phyloP scores from a whole-genome alignment of 2,797 vertebrate species.

The Poecilia picta region DNA sequence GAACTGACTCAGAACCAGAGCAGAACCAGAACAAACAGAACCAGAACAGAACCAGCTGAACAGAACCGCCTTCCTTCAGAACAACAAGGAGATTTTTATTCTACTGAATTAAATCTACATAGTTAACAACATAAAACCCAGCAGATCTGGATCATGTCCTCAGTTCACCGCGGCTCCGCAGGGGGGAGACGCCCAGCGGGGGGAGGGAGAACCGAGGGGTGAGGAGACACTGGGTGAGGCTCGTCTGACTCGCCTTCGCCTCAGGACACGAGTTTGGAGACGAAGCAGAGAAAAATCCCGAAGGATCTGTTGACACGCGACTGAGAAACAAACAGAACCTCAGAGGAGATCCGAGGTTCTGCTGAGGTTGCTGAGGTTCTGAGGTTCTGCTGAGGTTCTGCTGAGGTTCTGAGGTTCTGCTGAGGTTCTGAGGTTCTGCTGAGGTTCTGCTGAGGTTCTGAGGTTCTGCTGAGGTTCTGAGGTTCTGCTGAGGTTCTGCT shows the following conservation, averaged over 20 bases:
- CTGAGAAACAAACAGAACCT: neutral
- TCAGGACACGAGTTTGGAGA: neutral
- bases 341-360: neutral
- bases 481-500: neutral
- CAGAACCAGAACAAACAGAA: no score
- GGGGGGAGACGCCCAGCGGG: slow-evolving; percentile 4
- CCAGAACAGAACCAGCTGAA: neutral
- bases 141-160: neutral
- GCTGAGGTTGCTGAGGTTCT: neutral
- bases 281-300: neutral
- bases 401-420: no score
- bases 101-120: no score
- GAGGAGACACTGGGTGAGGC: neutral
- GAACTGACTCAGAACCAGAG: neutral
- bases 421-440: neutral
- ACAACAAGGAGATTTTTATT: no score
- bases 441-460: neutral
- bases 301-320: neutral
- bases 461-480: neutral
- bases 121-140: no score
- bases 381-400: neutral
- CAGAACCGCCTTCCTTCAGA: no score
- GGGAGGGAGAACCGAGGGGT: no score
- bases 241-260: neutral
- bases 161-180: neutral